These are phyloP conservation scores for Cuniculus paca DNA, from an alignment of 2,797 vertebrate species.

Conservation along the genomic window DNA sequence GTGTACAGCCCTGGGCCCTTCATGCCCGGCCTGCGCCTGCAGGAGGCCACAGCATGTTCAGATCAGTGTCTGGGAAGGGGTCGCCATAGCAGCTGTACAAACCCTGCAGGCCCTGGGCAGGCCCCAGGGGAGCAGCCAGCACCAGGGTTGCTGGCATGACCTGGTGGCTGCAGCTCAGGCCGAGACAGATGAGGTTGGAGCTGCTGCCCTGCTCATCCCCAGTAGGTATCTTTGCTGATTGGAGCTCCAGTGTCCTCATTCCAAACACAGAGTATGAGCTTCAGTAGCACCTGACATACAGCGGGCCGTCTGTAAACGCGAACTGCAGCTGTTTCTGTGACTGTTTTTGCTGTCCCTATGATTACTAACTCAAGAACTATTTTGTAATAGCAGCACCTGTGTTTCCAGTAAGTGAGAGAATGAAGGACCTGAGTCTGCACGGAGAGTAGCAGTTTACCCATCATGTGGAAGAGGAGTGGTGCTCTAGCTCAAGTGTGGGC, in stretches of 20 bases:
- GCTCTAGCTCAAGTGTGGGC: background rate
- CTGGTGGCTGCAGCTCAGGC: background rate
- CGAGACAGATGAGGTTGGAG: background rate
- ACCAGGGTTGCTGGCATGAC: rapidly evolving
- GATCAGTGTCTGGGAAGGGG: background rate
- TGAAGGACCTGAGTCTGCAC: background rate
- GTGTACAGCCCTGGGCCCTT: background rate
- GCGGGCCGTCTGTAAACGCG: too few species aligned
- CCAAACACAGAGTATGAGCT: background rate
- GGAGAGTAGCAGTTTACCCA: background rate
- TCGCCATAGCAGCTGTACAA: background rate
- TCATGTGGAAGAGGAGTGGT: background rate
- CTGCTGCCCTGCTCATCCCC: background rate
- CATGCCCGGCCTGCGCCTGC: background rate
- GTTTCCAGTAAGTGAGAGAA: background rate
- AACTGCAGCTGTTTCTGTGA: background rate
- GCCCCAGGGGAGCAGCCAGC: background rate
- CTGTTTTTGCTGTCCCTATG: background rate
- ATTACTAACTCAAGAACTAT: background rate
- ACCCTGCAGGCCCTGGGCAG: background rate
- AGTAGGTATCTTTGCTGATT: background rate
- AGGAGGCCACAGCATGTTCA: background rate
- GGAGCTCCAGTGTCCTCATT: background rate
- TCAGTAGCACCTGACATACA: rapidly evolving
- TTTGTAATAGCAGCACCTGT: background rate